Evolutionary conservation across 2,797 vertebrate species (phyloP).

Genomic region (Champsocephalus esox): DNA sequence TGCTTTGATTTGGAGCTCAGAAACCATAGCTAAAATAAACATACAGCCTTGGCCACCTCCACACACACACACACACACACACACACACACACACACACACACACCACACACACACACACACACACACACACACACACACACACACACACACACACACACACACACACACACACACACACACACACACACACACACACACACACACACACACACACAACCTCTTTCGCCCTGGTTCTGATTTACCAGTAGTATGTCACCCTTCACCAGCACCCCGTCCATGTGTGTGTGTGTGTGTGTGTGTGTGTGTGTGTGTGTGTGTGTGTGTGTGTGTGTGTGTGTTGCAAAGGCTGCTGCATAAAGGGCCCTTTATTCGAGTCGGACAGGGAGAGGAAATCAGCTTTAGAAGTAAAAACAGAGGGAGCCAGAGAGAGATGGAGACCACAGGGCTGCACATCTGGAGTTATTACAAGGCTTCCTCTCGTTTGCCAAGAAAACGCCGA

Average conservation of each 20-base stretch:
- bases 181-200: no score
- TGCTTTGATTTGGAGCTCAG: slow-evolving; percentile 81
- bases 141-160: no score
- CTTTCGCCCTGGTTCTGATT: slow-evolving; percentile 78
- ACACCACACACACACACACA: background rate
- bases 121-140: background rate
- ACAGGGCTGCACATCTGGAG: slow-evolving; percentile 96
- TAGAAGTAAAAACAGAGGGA: slow-evolving; percentile 88
- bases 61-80: slow-evolving; percentile 31
- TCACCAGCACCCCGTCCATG: slow-evolving; percentile 45
- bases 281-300: slow-evolving; percentile 19
- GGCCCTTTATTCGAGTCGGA: slow-evolving; percentile 85
- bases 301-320: slow-evolving; percentile 42
- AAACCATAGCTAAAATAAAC: slow-evolving; percentile 87
- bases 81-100: slow-evolving; percentile 9
- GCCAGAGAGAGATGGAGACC: slow-evolving; percentile 82
- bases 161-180: no score
- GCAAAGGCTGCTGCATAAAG: slow-evolving; percentile 83
- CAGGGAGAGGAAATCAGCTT: slow-evolving; percentile 88
- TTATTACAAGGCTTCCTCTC: slow-evolving; percentile 87
- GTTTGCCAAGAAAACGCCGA: slow-evolving; percentile 87
- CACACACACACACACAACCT: background rate
- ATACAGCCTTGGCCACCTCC: slow-evolving; percentile 53
- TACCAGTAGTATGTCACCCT: slow-evolving; percentile 77
- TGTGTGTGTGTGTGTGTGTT: slow-evolving; percentile 59